Percentiles rank a stretch among this genome's conserved stretches.
Evolutionary conservation across 1,140 invertebrate genomes (phyloP).

Genomic region (Calycopis cecrops): DNA sequence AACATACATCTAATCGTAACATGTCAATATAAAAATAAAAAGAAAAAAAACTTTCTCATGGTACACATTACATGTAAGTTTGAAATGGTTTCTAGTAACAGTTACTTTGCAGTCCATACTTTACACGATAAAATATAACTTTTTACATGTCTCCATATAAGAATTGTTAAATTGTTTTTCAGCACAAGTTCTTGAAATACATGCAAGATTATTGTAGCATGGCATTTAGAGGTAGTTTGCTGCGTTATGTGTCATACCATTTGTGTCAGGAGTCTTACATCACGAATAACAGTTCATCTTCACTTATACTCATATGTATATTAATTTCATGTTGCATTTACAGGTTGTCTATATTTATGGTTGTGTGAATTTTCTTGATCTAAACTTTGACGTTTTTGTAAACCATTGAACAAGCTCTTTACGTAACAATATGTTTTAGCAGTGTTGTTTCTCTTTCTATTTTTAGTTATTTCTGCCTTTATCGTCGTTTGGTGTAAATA

Average conservation of each 20-base stretch:
- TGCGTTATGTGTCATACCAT: not conserved
- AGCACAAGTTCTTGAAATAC: constrained; percentile 36
- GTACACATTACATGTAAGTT: not conserved
- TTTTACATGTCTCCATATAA: constrained; percentile 5
- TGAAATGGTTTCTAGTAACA: not conserved
- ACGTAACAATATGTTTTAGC: constrained; percentile 37
- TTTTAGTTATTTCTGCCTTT: constrained; percentile 69
- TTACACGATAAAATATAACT: not conserved
- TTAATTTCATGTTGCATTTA: not conserved
- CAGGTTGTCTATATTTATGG: not conserved
- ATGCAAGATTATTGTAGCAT: constrained; percentile 33
- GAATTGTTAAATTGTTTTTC: not conserved
- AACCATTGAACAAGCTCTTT: constrained; percentile 16
- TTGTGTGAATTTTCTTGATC: not conserved
- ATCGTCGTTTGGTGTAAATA: constrained; percentile 59
- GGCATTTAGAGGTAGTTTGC: constrained; percentile 32
- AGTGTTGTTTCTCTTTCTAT: constrained; percentile 49
- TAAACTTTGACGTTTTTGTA: not conserved
- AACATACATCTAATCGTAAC: too few relatives aligned
- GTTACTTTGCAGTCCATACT: not conserved
- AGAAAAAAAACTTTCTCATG: not conserved
- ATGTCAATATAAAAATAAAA: too few relatives aligned
- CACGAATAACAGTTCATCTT: not conserved
- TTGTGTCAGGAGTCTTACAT: not conserved
- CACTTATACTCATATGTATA: constrained; percentile 1